Conservation (phyloP, 1,140 invertebrate genomes). For the Papilio helenus region DNA sequence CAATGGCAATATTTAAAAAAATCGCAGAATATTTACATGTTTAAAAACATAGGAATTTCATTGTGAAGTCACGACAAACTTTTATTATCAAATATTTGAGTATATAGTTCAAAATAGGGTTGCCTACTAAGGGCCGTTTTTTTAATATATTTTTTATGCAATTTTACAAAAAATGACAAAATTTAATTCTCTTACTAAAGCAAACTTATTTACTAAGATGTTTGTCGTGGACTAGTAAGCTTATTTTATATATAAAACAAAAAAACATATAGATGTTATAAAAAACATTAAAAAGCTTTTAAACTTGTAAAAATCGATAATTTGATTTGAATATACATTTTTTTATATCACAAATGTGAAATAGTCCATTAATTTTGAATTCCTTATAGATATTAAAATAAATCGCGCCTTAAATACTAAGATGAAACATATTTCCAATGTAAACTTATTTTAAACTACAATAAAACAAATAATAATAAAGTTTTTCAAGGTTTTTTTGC, state of each 20-base stretch:
- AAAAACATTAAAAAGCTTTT: background rate
- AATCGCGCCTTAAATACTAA: background rate
- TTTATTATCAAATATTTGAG: background rate
- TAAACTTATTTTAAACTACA: slow-evolving; percentile 32
- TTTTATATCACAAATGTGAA: slow-evolving; percentile 12
- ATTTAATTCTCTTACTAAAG: background rate
- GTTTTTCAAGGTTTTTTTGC: too few relatives aligned
- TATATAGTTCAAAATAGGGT: slow-evolving; percentile 23
- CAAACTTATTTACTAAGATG: background rate
- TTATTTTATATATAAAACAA: background rate
- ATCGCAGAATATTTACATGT: slow-evolving; percentile 26
- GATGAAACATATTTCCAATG: slow-evolving; percentile 20
- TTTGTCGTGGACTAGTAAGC: slow-evolving; percentile 2
- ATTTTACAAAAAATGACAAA: background rate
- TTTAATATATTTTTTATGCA: background rate
- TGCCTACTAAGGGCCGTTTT: background rate
- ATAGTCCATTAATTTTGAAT: slow-evolving; percentile 20
- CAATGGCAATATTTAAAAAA: slow-evolving; percentile 32
- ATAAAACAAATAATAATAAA: too few relatives aligned
- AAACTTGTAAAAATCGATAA: background rate
- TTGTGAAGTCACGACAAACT: slow-evolving; percentile 31
- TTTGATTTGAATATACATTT: slow-evolving; percentile 7
- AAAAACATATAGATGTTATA: background rate
- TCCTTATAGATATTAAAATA: background rate
- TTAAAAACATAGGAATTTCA: background rate